These are phyloP conservation scores for Agrotis ipsilon DNA, from an alignment of 2,888 invertebrate species.

Conservation along the genomic window DNA sequence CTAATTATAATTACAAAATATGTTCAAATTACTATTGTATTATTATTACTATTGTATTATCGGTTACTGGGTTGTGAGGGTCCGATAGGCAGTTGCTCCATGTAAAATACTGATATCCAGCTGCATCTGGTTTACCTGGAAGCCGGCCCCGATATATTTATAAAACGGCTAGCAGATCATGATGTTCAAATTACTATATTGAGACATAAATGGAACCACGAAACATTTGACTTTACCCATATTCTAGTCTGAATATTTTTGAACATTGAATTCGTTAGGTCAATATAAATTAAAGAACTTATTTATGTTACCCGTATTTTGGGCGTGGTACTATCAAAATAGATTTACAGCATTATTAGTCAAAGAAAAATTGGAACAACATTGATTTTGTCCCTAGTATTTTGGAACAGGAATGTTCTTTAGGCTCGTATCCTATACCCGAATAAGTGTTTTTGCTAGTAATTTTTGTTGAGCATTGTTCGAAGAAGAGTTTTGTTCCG, in stretches of 20 bases:
- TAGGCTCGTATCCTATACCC: neutral
- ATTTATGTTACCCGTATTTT: neutral
- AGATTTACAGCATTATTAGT: neutral
- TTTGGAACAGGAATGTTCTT: neutral
- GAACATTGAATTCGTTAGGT: neutral
- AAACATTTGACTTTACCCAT: neutral
- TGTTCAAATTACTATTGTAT: no score
- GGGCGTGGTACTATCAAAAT: neutral
- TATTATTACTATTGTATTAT: no score
- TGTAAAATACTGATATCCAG: no score
- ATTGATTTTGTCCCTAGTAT: neutral
- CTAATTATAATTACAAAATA: no score
- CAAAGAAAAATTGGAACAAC: neutral
- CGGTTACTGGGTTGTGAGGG: no score
- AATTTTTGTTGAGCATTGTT: neutral
- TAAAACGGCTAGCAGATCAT: no score
- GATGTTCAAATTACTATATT: no score
- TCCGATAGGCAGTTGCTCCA: no score
- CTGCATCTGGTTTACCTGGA: no score
- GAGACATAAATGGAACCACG: neutral
- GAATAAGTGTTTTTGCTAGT: constrained; percentile 1
- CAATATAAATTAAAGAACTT: neutral
- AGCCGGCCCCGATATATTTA: no score
- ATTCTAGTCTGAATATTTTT: constrained; percentile 7
- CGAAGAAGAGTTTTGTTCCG: neutral